A percentile compares a stretch with the other conserved stretches of the same genome.
Conservation (phyloP, 30 jellyfish, hydroid and myxozoan genomes). For the Sanderia malayensis region DNA sequence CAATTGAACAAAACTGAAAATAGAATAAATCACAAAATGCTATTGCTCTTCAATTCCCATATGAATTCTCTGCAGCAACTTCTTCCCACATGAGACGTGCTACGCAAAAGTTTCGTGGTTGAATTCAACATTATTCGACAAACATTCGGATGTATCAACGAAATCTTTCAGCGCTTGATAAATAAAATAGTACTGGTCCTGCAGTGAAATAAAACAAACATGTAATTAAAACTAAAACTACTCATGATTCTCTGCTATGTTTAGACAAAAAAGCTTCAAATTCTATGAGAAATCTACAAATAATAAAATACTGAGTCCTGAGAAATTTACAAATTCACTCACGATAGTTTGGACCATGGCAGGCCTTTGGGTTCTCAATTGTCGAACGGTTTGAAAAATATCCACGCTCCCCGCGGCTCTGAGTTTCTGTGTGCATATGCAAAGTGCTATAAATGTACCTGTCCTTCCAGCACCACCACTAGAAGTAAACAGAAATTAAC, state of each 20-base stretch:
- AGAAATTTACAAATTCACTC: constrained; percentile 9
- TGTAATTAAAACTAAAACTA: not conserved
- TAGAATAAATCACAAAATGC: too few relatives aligned
- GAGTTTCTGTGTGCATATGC: constrained; percentile 80
- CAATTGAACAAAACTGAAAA: too few relatives aligned
- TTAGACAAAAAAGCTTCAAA: not conserved
- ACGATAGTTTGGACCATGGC: constrained; percentile 99
- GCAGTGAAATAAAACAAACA: constrained; percentile 2
- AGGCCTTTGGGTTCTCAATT: constrained; percentile 83
- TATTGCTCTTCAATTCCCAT: too few relatives aligned
- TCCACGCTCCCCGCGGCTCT: constrained; percentile 87
- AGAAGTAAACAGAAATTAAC: constrained; percentile 17
- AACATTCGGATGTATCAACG: constrained; percentile 66
- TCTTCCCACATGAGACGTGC: too few relatives aligned
- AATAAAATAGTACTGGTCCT: constrained; percentile 89
- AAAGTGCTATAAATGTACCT: constrained; percentile 88
- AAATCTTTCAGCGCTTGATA: constrained; percentile 82
- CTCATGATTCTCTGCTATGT: too few relatives aligned
- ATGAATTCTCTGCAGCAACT: too few relatives aligned
- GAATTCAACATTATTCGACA: constrained; percentile 3
- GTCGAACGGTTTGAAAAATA: constrained; percentile 90
- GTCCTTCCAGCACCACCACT: constrained; percentile 99
- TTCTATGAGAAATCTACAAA: not conserved
- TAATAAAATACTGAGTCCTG: not conserved
- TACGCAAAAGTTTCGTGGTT: constrained; percentile 36